phyloP scores from a whole-genome alignment of 2,888 invertebrate genomes.

The Dascillus cervinus region DNA sequence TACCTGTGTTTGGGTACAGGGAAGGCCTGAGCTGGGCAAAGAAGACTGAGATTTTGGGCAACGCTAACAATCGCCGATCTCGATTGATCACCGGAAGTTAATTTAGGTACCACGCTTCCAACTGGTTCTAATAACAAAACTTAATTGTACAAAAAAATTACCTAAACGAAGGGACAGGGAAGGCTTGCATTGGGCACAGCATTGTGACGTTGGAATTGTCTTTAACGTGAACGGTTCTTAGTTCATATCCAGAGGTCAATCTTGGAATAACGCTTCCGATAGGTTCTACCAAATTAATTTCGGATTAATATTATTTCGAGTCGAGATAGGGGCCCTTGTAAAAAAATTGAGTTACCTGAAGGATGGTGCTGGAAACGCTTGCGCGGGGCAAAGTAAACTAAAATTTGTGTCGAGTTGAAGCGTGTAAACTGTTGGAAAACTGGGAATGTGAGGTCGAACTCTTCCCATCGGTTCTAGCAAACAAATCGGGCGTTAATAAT shows the following conservation, averaged over 20 bases:
- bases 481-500: slow-evolving; percentile 14
- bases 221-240: slow-evolving; percentile 24
- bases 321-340: too few relatives aligned
- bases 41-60: slow-evolving; percentile 51
- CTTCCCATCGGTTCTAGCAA: slow-evolving; percentile 48
- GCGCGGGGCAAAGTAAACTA: slow-evolving; percentile 46
- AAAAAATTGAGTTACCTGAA: slow-evolving; percentile 41
- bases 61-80: slow-evolving; percentile 34
- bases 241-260: slow-evolving; percentile 32
- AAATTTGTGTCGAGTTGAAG: slow-evolving; percentile 24
- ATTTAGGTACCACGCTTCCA: slow-evolving; percentile 65
- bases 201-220: slow-evolving; percentile 47
- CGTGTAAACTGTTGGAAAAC: slow-evolving; percentile 50
- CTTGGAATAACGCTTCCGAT: slow-evolving; percentile 49
- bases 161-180: slow-evolving; percentile 53
- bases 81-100: slow-evolving; percentile 36
- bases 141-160: slow-evolving; percentile 33
- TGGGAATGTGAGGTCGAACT: slow-evolving; percentile 42
- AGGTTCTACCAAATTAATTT: slow-evolving; percentile 46
- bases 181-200: slow-evolving; percentile 67
- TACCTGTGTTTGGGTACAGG: slow-evolving; percentile 69
- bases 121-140: slow-evolving; percentile 55
- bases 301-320: too few relatives aligned
- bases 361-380: slow-evolving; percentile 47
- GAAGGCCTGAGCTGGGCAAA: slow-evolving; percentile 70